These are phyloP conservation scores for Labrus mixtus DNA, from an alignment of 2,113 vertebrate genomes.

Conservation along the genomic window DNA sequence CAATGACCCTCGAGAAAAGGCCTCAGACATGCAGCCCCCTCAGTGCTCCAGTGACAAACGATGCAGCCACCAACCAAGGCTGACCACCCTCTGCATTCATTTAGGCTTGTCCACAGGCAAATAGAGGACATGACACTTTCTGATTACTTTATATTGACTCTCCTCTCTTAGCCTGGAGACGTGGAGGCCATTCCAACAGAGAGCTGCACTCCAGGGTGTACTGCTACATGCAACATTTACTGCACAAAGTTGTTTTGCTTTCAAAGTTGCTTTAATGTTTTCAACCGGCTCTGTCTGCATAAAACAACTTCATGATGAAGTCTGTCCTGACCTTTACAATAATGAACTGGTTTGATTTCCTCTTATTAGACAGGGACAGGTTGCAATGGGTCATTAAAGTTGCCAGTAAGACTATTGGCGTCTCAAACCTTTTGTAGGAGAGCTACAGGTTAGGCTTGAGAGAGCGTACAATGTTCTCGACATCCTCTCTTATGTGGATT, in stretches of 20 bases:
- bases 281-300: not conserved
- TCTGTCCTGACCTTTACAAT: not conserved
- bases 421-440: too few species aligned
- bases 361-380: too few species aligned
- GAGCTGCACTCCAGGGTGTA: conserved; percentile 32
- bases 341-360: too few species aligned
- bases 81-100: conserved; percentile 69
- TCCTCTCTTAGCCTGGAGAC: conserved; percentile 49
- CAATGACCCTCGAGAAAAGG: conserved; percentile 61
- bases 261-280: not conserved
- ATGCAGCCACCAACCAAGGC: conserved; percentile 54
- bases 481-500: too few species aligned
- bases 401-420: too few species aligned
- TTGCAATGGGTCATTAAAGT: too few species aligned
- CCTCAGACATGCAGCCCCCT: conserved; percentile 44
- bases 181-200: conserved; percentile 41
- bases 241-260: conserved; percentile 7
- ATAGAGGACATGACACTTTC: conserved; percentile 77
- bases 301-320: not conserved
- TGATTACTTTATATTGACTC: conserved; percentile 82
- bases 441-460: too few species aligned
- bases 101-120: conserved; percentile 77
- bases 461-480: too few species aligned
- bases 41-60: conserved; percentile 71
- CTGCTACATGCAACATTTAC: conserved; percentile 32